A percentile compares a stretch with the other conserved stretches of the same genome.
phyloP scores from a whole-genome alignment of 2,113 vertebrate species.

The Burhinus oedicnemus region DNA sequence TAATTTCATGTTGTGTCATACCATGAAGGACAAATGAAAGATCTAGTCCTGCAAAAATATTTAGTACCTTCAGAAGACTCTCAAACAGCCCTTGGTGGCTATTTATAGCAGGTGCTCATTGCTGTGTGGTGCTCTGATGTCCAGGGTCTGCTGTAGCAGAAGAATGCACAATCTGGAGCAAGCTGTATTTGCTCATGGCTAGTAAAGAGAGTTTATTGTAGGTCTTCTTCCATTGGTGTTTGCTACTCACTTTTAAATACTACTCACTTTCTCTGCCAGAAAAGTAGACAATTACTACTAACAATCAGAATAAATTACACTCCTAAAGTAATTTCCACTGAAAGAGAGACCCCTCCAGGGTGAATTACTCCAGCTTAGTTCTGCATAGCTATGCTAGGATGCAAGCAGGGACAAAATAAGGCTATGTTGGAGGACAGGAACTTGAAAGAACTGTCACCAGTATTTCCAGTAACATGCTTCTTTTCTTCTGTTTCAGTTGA shows the following conservation, averaged over 20 bases:
- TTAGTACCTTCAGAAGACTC: background rate
- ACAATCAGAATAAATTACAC: background rate
- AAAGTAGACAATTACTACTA: background rate
- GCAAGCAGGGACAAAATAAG: background rate
- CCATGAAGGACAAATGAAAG: constrained; percentile 1
- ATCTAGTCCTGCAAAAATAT: background rate
- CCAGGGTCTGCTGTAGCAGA: background rate
- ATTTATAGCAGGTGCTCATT: background rate
- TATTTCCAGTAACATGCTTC: rapidly evolving
- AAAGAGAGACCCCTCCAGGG: background rate
- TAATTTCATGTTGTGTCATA: background rate
- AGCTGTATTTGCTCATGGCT: background rate
- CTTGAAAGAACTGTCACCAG: background rate
- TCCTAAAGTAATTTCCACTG: background rate
- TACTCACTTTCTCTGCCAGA: background rate
- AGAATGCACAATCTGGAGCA: background rate
- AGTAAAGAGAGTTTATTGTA: background rate
- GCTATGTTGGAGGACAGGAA: background rate
- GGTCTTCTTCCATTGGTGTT: background rate
- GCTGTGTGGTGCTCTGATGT: background rate
- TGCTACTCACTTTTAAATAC: background rate
- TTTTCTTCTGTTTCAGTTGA: background rate
- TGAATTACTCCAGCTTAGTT: background rate
- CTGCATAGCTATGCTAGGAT: background rate
- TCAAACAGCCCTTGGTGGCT: background rate